Evolutionary conservation across 2,888 invertebrate species (phyloP), one percentile per base, ranked within the genome.

Genomic region (Drosophila greeni): DNA sequence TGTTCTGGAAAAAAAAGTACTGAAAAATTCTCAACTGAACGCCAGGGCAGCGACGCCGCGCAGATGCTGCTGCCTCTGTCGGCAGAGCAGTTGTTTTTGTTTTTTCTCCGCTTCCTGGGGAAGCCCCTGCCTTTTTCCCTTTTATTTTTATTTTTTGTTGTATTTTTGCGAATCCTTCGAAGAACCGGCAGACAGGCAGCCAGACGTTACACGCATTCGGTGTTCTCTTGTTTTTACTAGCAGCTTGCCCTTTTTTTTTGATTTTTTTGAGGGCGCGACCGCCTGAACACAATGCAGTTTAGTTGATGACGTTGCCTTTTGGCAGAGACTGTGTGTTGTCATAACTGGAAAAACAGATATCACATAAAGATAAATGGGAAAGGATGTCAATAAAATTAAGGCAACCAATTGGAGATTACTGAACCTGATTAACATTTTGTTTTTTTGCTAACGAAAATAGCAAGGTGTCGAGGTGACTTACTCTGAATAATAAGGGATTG

Each of bases 61-160:
- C 48, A 47, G 53, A 54, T 54, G 57, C 57, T 60, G 55, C 34
- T 42, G 54, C 29, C 49, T 39, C 29, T 12, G 67, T 23, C 36
- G 34, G 55, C 64, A 33, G 34, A 18, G 55, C 60, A 37, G n/a
- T 65, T 61, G 43, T 67, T 61, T 31, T 42, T 62, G 51, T 56
- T 66, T 33, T 42, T 48, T 26, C 20, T 14, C 11, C 18, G 47
- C 18, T 11, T 67, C 23, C 60, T 68, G 53, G 67, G 66, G 69
- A 60, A 45, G 37, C 53, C 69, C 69, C 20, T 39, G 34, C 53
- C 42, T 29, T 23, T 14, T 20, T 31, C 31, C 45, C 45, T 36
- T 7, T 14, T 14, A 9, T n/a, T 42, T 20, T 29, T 40, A 7
- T 18, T 11, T 37, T 11, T 23, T 26, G n/a, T n/a, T 42, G n/a